phyloP scores from a whole-genome alignment of 2,113 vertebrate genomes.

The human region GRCh38 chr4:135227501-135228000 shows the following conservation, averaged over 20 bases:
- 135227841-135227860: background rate
- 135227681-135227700: background rate
- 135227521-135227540: background rate
- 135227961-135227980: background rate
- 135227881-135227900: background rate
- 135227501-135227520: background rate
- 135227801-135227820: background rate
- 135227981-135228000: background rate
- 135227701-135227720: rapidly evolving
- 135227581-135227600: background rate
- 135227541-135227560: background rate
- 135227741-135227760: background rate
- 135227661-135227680: background rate
- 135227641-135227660: background rate
- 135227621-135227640: background rate
- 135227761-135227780: background rate
- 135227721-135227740: background rate
- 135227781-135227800: background rate
- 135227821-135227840: background rate
- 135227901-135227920: background rate
- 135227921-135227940: background rate
- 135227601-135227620: background rate
- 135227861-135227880: background rate
- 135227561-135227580: background rate
- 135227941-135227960: background rate